Percentiles rank a stretch among this genome's conserved stretches.
phyloP scores from a whole-genome alignment of 1,140 invertebrate species.

The Probaryconus sp. region DNA sequence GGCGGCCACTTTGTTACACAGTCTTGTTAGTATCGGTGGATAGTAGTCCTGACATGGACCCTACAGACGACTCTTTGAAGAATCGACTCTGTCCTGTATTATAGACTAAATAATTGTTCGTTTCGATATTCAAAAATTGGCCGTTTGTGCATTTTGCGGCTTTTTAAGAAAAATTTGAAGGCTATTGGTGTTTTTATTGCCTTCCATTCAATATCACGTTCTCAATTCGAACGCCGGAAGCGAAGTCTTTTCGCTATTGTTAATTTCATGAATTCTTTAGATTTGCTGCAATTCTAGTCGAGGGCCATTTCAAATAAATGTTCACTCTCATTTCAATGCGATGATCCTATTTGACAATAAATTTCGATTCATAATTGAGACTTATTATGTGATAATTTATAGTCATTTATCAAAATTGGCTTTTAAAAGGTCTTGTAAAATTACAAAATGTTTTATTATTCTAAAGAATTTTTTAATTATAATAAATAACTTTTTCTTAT shows the following conservation, averaged over 20 bases:
- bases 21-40: slow-evolving; percentile 39
- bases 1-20: slow-evolving; percentile 66
- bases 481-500: no score
- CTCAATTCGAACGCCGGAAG: slow-evolving; percentile 56
- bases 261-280: slow-evolving; percentile 8
- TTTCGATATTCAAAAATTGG: slow-evolving; percentile 65
- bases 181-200: slow-evolving; percentile 75
- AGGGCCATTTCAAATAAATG: slow-evolving; percentile 27
- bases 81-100: slow-evolving; percentile 70
- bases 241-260: slow-evolving; percentile 40
- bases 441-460: no score
- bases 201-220: slow-evolving; percentile 27
- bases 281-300: slow-evolving; percentile 18
- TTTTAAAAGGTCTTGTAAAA: not conserved
- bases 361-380: no score
- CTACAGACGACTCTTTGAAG: slow-evolving; percentile 55
- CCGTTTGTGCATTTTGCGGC: slow-evolving; percentile 69
- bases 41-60: slow-evolving; percentile 56
- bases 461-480: no score
- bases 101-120: slow-evolving; percentile 77
- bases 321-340: slow-evolving; percentile 2
- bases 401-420: no score
- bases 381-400: no score
- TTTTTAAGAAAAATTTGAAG: slow-evolving; percentile 66
- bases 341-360: slow-evolving; percentile 32